These are phyloP conservation scores for Trichacis sp. DNA, from an alignment of 2,888 invertebrate genomes.

Conservation along the genomic window DNA sequence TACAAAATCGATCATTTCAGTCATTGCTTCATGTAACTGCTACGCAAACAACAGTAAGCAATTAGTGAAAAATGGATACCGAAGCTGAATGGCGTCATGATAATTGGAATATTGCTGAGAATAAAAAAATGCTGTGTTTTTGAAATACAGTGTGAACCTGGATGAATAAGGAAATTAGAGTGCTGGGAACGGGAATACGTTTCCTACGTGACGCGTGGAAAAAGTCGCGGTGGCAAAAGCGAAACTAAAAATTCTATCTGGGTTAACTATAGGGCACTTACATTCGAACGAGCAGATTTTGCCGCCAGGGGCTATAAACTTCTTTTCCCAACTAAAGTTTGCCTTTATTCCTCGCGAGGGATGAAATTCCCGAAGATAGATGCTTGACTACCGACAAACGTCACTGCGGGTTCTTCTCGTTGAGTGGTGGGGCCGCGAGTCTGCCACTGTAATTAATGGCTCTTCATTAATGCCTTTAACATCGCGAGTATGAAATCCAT, in stretches of 20 bases:
- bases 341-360: slow-evolving; percentile 56
- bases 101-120: too few relatives aligned
- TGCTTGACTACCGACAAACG: slow-evolving; percentile 51
- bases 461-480: slow-evolving; percentile 59
- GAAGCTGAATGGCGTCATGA: too few relatives aligned
- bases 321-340: slow-evolving; percentile 37
- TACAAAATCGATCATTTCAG: too few relatives aligned
- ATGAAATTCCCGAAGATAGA: slow-evolving; percentile 58
- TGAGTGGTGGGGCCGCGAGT: slow-evolving; percentile 26
- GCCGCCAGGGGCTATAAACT: slow-evolving; percentile 46
- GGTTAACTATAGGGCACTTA: slow-evolving; percentile 44
- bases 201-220: slow-evolving; percentile 23
- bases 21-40: too few relatives aligned
- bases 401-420: slow-evolving; percentile 23
- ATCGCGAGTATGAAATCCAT: slow-evolving; percentile 56
- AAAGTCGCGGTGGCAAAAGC: slow-evolving; percentile 3
- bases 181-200: slow-evolving; percentile 19
- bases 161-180: slow-evolving; percentile 11
- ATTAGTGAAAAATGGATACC: too few relatives aligned
- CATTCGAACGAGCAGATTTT: slow-evolving; percentile 41
- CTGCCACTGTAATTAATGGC: slow-evolving; percentile 55
- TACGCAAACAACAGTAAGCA: too few relatives aligned
- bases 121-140: too few relatives aligned
- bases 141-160: too few relatives aligned
- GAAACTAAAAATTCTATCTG: slow-evolving; percentile 42